phyloP scores from a whole-genome alignment of 2,113 vertebrate genomes.

The Hypomesus transpacificus region DNA sequence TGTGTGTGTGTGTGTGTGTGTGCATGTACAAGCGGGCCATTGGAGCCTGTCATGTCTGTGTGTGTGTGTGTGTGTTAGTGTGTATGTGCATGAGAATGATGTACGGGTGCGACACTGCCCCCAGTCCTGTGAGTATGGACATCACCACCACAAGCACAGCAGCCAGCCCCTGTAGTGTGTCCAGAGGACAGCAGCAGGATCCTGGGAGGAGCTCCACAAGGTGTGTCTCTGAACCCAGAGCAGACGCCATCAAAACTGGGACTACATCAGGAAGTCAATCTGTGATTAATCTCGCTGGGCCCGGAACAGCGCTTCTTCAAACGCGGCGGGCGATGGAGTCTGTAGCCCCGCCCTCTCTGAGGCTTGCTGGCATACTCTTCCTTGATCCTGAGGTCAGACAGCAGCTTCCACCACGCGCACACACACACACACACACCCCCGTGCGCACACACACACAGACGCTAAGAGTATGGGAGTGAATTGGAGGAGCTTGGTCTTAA shows the following conservation, averaged over 20 bases:
- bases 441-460: too few relatives aligned
- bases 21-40: background rate
- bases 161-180: slow-evolving; percentile 2
- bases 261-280: slow-evolving; percentile 1
- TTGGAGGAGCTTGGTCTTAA: slow-evolving; percentile 48
- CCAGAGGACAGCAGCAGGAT: slow-evolving; percentile 5
- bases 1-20: background rate
- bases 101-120: background rate
- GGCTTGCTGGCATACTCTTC: slow-evolving; percentile 38
- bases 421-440: too few relatives aligned
- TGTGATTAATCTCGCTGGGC: too few relatives aligned
- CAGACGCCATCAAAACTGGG: slow-evolving; percentile 20
- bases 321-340: too few relatives aligned
- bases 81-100: background rate
- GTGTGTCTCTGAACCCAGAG: slow-evolving; percentile 8
- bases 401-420: too few relatives aligned
- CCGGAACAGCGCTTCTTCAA: slow-evolving; percentile 1
- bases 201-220: background rate
- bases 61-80: background rate
- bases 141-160: slow-evolving; percentile 15
- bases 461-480: slow-evolving; percentile 22
- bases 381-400: slow-evolving; percentile 36
- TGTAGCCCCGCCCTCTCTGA: slow-evolving; percentile 11
- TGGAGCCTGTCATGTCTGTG: background rate
- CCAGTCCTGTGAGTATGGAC: background rate